phyloP scores from a whole-genome alignment of 2,888 invertebrate species.

The Drosophila falleni region DNA sequence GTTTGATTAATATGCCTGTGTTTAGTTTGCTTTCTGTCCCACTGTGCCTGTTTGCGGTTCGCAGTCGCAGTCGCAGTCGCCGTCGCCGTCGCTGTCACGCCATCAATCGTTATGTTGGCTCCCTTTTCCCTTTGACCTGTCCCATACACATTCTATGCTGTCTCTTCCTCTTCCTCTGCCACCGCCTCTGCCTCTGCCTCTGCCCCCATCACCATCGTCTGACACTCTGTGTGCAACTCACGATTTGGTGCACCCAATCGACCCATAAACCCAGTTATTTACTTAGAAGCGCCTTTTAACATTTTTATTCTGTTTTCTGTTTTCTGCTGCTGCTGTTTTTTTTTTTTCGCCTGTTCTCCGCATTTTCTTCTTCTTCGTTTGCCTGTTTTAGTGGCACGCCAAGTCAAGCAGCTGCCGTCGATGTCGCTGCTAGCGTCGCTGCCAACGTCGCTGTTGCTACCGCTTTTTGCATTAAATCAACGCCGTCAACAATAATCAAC shows the following conservation, averaged over 20 bases:
- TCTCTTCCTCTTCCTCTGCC: background rate
- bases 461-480: conserved; percentile 78
- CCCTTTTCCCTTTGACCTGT: background rate
- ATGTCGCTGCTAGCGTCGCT: conserved; percentile 18
- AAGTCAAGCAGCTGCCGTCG: conserved; percentile 44
- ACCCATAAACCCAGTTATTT: conserved; percentile 84
- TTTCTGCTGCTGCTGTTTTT: background rate
- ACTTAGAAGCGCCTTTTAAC: conserved; percentile 82
- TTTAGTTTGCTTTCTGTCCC: background rate
- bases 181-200: background rate
- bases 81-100: conserved; percentile 36
- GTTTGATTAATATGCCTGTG: background rate
- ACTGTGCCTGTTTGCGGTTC: conserved; percentile 23
- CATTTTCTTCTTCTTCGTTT: conserved; percentile 57
- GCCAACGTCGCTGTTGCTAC: conserved; percentile 14
- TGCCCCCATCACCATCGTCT: conserved; percentile 17
- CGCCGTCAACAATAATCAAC: conserved; percentile 82
- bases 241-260: conserved; percentile 85
- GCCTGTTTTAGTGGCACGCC: conserved; percentile 52
- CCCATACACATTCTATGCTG: background rate
- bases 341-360: conserved; percentile 35
- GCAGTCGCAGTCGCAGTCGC: background rate
- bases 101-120: conserved; percentile 51
- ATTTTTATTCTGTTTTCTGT: conserved; percentile 49
- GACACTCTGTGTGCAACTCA: conserved; percentile 67